Evolutionary conservation across 2,113 vertebrate genomes (phyloP).

Genomic region (Peromyscus leucopus): DNA sequence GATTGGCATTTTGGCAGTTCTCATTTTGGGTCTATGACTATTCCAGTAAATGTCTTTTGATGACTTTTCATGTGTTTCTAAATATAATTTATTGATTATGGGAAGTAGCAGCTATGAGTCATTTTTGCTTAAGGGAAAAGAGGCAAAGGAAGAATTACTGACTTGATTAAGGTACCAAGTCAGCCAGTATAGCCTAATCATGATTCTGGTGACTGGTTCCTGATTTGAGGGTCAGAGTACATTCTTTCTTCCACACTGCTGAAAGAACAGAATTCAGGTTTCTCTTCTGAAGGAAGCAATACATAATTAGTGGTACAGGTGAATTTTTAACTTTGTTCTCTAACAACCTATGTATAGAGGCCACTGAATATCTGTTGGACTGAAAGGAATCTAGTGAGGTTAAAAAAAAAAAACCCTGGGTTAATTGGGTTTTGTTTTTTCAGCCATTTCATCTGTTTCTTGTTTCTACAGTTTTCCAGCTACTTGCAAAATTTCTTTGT

Average conservation of each 20-base stretch:
- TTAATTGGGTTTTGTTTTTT: constrained; percentile 4
- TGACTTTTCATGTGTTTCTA: constrained; percentile 63
- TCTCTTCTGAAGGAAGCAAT: constrained; percentile 57
- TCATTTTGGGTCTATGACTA: constrained; percentile 37
- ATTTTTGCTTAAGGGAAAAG: constrained; percentile 38
- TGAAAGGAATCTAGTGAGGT: constrained; percentile 49
- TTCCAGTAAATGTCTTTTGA: constrained; percentile 55
- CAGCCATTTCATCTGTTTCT: background rate
- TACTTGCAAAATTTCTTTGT: background rate
- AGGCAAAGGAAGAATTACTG: constrained; percentile 21
- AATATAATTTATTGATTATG: constrained; percentile 44
- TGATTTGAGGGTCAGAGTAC: constrained; percentile 33
- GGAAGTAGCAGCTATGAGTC: constrained; percentile 1
- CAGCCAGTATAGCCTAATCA: background rate
- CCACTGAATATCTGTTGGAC: constrained; percentile 23
- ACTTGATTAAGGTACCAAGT: constrained; percentile 33
- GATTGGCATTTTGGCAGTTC: background rate
- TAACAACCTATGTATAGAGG: constrained; percentile 17
- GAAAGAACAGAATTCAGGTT: background rate
- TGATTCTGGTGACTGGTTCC: constrained; percentile 7
- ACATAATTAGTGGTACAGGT: constrained; percentile 34
- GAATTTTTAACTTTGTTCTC: constrained; percentile 66
- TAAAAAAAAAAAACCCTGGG: background rate
- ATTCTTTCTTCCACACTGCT: background rate
- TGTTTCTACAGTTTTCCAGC: constrained; percentile 48